Percentiles rank a stretch among this genome's conserved stretches.
Conservation (phyloP, 2,888 invertebrate genomes). For the Abscondita cerata region DNA sequence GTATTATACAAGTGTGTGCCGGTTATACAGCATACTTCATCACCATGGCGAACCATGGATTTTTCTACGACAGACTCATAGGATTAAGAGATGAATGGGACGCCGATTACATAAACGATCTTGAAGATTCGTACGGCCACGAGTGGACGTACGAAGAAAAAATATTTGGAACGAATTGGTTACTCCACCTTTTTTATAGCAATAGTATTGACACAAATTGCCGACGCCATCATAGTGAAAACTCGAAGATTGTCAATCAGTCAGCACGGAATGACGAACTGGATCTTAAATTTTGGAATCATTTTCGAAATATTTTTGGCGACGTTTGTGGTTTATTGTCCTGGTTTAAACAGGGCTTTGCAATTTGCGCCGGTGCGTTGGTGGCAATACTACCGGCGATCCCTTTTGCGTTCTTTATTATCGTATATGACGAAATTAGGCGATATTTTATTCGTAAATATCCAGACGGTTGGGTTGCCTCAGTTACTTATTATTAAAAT, state of each 20-base stretch:
- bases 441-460: conserved; percentile 72
- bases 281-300: conserved; percentile 66
- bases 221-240: conserved; percentile 81
- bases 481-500: conserved; percentile 74
- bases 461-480: conserved; percentile 74
- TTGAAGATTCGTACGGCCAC: conserved; percentile 78
- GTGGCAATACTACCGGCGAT: conserved; percentile 74
- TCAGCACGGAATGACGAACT: conserved; percentile 77
- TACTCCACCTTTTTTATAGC: conserved; percentile 83
- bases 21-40: conserved; percentile 82
- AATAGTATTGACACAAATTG: conserved; percentile 78
- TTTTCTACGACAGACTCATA: conserved; percentile 68
- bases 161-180: conserved; percentile 73
- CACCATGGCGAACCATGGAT: conserved; percentile 81
- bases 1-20: conserved; percentile 82
- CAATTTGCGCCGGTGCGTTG: conserved; percentile 70
- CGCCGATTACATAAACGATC: conserved; percentile 63
- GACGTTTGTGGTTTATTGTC: conserved; percentile 69
- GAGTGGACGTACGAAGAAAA: conserved; percentile 74
- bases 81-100: conserved; percentile 73
- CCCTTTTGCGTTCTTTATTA: conserved; percentile 78
- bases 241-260: conserved; percentile 75
- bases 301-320: conserved; percentile 67
- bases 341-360: conserved; percentile 69
- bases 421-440: conserved; percentile 76